These are phyloP conservation scores for Diadophis punctatus DNA, from an alignment of 2,113 vertebrate genomes.

Conservation along the genomic window DNA sequence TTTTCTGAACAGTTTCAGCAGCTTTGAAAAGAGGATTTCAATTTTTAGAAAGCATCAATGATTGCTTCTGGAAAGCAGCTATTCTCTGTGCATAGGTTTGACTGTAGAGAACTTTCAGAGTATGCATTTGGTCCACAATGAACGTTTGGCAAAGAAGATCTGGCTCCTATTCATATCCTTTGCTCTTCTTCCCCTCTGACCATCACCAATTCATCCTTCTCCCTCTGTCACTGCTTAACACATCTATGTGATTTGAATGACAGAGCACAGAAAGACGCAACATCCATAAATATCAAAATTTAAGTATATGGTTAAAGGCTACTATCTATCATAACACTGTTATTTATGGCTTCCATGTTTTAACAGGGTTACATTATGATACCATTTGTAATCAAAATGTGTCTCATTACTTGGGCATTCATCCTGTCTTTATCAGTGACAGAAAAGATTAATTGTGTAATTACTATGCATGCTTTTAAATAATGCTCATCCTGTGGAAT, in stretches of 20 bases:
- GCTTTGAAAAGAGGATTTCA: background rate
- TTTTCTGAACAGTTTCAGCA: background rate
- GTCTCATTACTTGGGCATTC: background rate
- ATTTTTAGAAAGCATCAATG: background rate
- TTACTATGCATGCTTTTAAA: conserved; percentile 30
- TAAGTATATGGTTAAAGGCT: background rate
- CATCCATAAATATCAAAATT: background rate
- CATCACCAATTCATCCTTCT: background rate
- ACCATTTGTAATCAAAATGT: background rate
- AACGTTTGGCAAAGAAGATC: background rate
- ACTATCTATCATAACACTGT: background rate
- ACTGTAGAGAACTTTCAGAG: background rate
- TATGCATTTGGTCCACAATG: background rate
- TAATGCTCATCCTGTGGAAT: conserved; percentile 45
- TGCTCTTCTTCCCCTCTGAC: background rate
- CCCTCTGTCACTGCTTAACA: background rate
- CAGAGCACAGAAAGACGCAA: background rate
- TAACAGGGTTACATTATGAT: background rate
- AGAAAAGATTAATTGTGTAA: background rate
- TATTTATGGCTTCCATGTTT: background rate
- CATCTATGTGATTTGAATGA: background rate
- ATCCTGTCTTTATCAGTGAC: background rate
- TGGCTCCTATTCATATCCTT: background rate
- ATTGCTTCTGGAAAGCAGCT: background rate
- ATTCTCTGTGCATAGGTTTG: background rate